A percentile compares a stretch with the other conserved stretches of the same genome.
Evolutionary conservation across 2,113 vertebrate genomes (phyloP).

Genomic region (Apus apus): DNA sequence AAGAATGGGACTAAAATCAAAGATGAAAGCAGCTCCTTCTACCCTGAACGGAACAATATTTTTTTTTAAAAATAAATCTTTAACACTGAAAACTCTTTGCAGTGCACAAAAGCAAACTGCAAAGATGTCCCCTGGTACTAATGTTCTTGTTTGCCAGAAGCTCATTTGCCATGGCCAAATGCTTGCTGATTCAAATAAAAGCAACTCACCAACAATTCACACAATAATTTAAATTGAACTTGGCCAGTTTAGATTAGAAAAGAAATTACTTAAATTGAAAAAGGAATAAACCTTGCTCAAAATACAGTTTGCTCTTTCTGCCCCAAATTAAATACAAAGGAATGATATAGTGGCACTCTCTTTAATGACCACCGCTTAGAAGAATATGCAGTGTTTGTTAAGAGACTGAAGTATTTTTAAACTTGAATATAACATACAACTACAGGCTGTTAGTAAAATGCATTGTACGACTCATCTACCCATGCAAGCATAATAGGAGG

Average conservation of each 20-base stretch:
- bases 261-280: slow-evolving; percentile 57
- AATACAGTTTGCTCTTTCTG: slow-evolving; percentile 19
- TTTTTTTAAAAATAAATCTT: not conserved
- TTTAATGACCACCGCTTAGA: slow-evolving; percentile 31
- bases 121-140: slow-evolving; percentile 30
- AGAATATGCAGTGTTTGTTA: slow-evolving; percentile 5
- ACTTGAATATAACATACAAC: not conserved
- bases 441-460: not conserved
- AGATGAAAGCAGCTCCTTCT: not conserved
- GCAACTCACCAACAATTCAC: slow-evolving; percentile 32
- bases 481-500: not conserved
- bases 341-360: slow-evolving; percentile 19
- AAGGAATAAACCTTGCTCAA: slow-evolving; percentile 51
- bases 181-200: slow-evolving; percentile 66
- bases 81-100: not conserved
- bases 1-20: slow-evolving; percentile 4
- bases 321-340: slow-evolving; percentile 23
- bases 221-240: slow-evolving; percentile 63
- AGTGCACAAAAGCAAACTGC: slow-evolving; percentile 5
- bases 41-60: not conserved
- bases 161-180: slow-evolving; percentile 36
- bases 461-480: not conserved
- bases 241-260: slow-evolving; percentile 40
- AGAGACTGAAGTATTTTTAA: slow-evolving; percentile 26
- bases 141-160: slow-evolving; percentile 37